Percentiles rank a stretch among this genome's conserved stretches.
Conservation (phyloP, 2,797 vertebrate genomes). For the Onychomys leucogaster region DNA sequence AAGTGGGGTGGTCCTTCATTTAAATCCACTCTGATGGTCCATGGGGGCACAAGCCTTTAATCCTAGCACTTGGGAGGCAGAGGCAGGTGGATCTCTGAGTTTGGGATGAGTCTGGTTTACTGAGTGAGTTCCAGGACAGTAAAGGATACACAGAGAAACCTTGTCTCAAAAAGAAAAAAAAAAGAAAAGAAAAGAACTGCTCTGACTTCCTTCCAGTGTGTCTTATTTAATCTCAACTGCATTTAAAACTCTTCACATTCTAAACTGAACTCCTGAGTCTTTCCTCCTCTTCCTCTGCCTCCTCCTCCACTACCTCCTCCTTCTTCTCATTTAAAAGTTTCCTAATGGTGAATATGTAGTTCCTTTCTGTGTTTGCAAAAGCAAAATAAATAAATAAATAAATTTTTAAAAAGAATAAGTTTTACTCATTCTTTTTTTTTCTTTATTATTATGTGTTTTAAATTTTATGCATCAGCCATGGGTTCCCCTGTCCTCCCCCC, state of each 20-base stretch:
- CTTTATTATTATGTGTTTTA: no score
- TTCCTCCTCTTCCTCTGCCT: background rate
- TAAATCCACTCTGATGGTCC: slow-evolving; percentile 58
- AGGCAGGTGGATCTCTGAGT: background rate
- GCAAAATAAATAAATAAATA: no score
- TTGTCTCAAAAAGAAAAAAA: background rate
- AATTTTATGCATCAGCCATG: no score
- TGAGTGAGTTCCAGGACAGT: background rate
- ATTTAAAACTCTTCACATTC: slow-evolving; percentile 50
- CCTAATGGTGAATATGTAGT: background rate
- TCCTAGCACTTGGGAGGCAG: background rate
- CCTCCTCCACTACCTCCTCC: background rate
- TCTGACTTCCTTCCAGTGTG: slow-evolving; percentile 63
- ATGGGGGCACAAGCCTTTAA: background rate
- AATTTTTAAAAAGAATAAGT: no score
- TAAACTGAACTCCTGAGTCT: slow-evolving; percentile 38
- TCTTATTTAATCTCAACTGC: slow-evolving; percentile 68
- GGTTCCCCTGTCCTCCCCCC: no score
- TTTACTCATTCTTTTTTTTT: background rate
- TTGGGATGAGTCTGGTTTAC: background rate
- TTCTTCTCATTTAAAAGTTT: slow-evolving; percentile 58
- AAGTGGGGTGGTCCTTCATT: slow-evolving; percentile 45
- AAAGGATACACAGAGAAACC: background rate
- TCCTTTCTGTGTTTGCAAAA: background rate
- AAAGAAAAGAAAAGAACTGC: background rate